Conservation (phyloP, 2,888 invertebrate species). For the Nowickia ferox region DNA sequence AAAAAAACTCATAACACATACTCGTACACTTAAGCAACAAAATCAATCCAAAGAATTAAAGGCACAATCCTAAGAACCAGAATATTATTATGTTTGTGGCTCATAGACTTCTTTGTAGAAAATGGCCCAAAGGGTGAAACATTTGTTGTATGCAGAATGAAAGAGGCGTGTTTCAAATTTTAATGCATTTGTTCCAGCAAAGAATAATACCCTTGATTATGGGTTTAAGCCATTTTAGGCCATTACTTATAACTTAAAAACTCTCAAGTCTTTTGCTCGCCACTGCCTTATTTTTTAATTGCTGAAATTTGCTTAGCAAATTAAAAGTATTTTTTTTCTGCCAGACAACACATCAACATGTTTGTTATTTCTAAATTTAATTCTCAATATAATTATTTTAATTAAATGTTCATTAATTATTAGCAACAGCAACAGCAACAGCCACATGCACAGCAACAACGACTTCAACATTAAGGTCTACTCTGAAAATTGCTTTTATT, state of each 20-base stretch:
- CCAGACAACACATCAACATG: conserved; percentile 27
- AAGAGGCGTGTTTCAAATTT: conserved; percentile 54
- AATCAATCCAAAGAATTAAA: conserved; percentile 19
- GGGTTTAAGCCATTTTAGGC: conserved; percentile 28
- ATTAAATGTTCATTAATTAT: conserved; percentile 66
- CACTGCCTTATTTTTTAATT: conserved; percentile 33
- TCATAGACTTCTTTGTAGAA: conserved; percentile 1
- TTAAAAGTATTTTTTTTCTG: background rate
- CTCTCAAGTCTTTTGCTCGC: conserved; percentile 12
- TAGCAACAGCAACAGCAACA: conserved; percentile 20
- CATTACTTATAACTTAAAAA: background rate
- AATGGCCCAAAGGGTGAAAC: conserved; percentile 41
- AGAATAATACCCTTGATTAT: conserved; percentile 65
- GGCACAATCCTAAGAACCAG: conserved; percentile 26
- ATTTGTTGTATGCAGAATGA: conserved; percentile 31
- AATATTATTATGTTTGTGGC: conserved; percentile 19
- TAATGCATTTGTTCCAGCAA: conserved; percentile 7
- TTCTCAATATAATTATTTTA: conserved; percentile 66
- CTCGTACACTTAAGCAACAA: background rate
- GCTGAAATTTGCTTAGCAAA: conserved; percentile 14
- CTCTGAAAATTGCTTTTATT: conserved; percentile 27
- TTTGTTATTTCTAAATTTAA: conserved; percentile 19
- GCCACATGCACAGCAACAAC: background rate
- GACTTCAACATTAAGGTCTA: conserved; percentile 12
- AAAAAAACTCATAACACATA: conserved; percentile 8